Percentiles rank a stretch among this genome's conserved stretches.
These are phyloP conservation scores for Cassiopea andromeda DNA, from an alignment of 30 jellyfish, hydroid and myxozoan genomes.

Conservation along the genomic window DNA sequence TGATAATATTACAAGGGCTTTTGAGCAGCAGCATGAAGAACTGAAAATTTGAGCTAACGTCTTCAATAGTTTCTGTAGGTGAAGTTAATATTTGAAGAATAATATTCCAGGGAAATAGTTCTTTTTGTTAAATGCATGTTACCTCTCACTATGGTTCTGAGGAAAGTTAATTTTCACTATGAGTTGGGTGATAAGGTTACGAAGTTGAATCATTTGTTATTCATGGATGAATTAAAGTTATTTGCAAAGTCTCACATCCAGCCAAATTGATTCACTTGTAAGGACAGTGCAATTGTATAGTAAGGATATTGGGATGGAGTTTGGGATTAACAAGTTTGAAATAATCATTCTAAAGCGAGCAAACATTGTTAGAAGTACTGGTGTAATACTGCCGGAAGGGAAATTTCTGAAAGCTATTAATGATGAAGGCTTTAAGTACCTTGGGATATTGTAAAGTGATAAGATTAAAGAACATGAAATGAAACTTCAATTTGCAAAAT, in stretches of 20 bases:
- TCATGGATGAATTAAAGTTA: slow-evolving; percentile 47
- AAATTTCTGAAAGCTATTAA: slow-evolving; percentile 36
- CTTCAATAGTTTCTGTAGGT: neutral
- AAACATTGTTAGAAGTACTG: neutral
- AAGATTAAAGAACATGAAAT: slow-evolving; percentile 21
- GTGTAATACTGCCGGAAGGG: slow-evolving; percentile 8
- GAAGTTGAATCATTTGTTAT: slow-evolving; percentile 21
- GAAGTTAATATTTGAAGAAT: slow-evolving; percentile 32
- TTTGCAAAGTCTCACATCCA: slow-evolving; percentile 3
- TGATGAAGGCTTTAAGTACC: slow-evolving; percentile 42
- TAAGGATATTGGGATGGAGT: slow-evolving; percentile 43
- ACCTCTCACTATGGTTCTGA: slow-evolving; percentile 13
- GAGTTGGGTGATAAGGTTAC: slow-evolving; percentile 4
- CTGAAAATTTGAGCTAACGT: slow-evolving; percentile 3
- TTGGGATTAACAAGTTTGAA: slow-evolving; percentile 51
- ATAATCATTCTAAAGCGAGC: slow-evolving; percentile 3
- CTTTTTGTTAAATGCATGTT: slow-evolving; percentile 20
- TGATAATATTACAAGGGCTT: slow-evolving; percentile 5
- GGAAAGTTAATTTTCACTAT: neutral
- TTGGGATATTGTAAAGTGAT: slow-evolving; percentile 29
- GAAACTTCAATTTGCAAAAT: slow-evolving; percentile 10
- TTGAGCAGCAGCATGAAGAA: neutral
- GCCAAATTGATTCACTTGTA: slow-evolving; percentile 8
- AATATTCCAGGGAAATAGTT: slow-evolving; percentile 29
- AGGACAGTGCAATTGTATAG: slow-evolving; percentile 25